phyloP scores from a whole-genome alignment of 2,113 vertebrate genomes.

The Climacteris rufus region DNA sequence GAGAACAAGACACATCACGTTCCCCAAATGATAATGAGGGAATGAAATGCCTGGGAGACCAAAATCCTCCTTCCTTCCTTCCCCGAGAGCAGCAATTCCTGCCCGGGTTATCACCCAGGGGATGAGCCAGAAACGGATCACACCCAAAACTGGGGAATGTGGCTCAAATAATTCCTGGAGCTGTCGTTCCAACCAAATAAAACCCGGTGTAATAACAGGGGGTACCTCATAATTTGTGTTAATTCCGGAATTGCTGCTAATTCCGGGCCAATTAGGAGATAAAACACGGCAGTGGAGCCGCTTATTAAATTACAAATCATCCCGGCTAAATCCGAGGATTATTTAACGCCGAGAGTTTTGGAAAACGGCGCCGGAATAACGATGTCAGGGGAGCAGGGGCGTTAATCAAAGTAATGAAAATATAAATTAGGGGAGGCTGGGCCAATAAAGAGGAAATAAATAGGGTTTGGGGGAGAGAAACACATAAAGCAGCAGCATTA shows the following conservation, averaged over 20 bases:
- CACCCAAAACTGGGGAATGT: accelerated
- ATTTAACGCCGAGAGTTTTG: neutral
- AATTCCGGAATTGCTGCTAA: neutral
- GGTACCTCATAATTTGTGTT: neutral
- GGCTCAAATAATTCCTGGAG: neutral
- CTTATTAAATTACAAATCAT: slow-evolving; percentile 28
- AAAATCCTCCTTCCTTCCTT: neutral
- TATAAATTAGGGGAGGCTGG: slow-evolving; percentile 16
- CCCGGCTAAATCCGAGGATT: neutral
- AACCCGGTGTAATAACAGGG: accelerated
- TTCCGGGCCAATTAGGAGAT: slow-evolving; percentile 5
- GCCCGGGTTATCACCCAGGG: accelerated
- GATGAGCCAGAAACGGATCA: neutral
- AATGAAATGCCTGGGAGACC: neutral
- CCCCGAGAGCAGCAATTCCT: neutral
- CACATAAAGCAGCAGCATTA: neutral
- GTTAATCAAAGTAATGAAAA: slow-evolving; percentile 34
- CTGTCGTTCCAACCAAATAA: neutral
- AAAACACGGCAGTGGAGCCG: neutral
- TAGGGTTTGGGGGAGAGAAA: neutral
- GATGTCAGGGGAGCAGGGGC: neutral
- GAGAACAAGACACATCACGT: neutral
- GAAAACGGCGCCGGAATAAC: neutral
- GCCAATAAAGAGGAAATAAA: slow-evolving; percentile 37
- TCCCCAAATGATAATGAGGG: neutral